Evolutionary conservation across 1,140 invertebrate species (phyloP).

Genomic region (Brachionus angularis): DNA sequence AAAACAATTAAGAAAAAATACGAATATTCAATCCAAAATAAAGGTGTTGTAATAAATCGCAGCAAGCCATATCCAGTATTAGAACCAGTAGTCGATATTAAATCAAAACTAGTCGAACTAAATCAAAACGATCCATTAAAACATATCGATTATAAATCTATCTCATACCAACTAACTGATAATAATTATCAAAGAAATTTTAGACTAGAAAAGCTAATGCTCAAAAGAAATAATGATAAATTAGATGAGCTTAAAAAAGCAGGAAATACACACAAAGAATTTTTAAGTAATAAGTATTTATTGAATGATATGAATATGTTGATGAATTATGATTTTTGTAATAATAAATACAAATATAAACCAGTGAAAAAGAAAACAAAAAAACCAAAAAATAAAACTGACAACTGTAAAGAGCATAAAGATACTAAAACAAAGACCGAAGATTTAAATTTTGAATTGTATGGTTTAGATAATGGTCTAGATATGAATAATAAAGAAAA

Average conservation of each 20-base stretch:
- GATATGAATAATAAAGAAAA: constrained; percentile 15
- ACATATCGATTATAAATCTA: constrained; percentile 20
- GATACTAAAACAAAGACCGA: constrained; percentile 3
- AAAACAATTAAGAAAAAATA: background rate
- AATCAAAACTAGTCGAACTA: background rate
- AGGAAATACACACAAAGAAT: background rate
- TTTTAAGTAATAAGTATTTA: background rate
- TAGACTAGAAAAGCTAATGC: background rate
- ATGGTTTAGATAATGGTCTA: constrained; percentile 3
- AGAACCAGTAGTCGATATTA: background rate
- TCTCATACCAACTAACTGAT: background rate
- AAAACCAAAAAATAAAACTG: background rate
- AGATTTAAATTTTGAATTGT: constrained; percentile 5
- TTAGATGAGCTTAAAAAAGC: background rate
- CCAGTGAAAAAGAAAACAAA: background rate
- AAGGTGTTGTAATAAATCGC: background rate
- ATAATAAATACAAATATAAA: constrained; percentile 7
- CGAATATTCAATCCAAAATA: constrained; percentile 3
- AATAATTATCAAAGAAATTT: background rate
- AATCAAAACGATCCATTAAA: background rate
- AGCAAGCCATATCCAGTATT: constrained; percentile 6
- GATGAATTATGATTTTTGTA: constrained; percentile 40
- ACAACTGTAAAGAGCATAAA: background rate
- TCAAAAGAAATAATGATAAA: background rate
- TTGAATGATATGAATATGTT: constrained; percentile 3